These are phyloP conservation scores for Pseudococcus longispinus DNA, from an alignment of 2,888 invertebrate species.

Conservation along the genomic window DNA sequence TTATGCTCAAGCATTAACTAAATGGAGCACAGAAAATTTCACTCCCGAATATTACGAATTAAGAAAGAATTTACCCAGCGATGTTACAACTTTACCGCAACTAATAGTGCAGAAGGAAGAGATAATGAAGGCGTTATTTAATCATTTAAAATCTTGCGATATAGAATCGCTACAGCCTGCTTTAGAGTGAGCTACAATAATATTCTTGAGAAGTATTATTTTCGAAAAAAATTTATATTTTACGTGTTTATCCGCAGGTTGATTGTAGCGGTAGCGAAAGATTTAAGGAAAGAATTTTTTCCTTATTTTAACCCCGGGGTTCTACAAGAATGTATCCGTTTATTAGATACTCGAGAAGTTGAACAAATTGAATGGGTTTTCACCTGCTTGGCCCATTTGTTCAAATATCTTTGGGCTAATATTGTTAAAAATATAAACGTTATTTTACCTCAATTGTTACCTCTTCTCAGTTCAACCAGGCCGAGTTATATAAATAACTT, in stretches of 20 bases:
- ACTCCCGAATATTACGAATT: constrained; percentile 82
- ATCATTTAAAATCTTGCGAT: constrained; percentile 76
- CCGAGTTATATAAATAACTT: constrained; percentile 88
- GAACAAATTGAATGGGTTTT: constrained; percentile 88
- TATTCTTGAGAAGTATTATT: neutral
- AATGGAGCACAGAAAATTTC: constrained; percentile 89
- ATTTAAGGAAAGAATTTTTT: constrained; percentile 90
- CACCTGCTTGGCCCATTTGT: constrained; percentile 84
- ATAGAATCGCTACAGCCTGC: constrained; percentile 79
- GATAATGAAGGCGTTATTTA: constrained; percentile 75
- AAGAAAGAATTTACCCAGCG: constrained; percentile 75
- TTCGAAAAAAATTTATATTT: neutral
- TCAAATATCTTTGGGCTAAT: constrained; percentile 86
- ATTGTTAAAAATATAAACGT: constrained; percentile 78
- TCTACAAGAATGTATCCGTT: constrained; percentile 74
- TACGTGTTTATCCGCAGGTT: constrained; percentile 67
- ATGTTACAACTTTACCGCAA: constrained; percentile 81
- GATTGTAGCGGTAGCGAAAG: constrained; percentile 83
- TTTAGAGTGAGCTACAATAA: constrained; percentile 78
- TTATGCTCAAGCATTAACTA: constrained; percentile 81
- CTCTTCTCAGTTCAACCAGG: constrained; percentile 77
- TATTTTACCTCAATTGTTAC: constrained; percentile 75
- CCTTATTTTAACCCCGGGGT: constrained; percentile 77
- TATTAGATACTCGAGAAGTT: constrained; percentile 77
- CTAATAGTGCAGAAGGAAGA: constrained; percentile 80